A percentile compares a stretch with the other conserved stretches of the same genome.
Conservation (phyloP, 2,797 vertebrate species). For the Sternarchorhynchus goeldii region DNA sequence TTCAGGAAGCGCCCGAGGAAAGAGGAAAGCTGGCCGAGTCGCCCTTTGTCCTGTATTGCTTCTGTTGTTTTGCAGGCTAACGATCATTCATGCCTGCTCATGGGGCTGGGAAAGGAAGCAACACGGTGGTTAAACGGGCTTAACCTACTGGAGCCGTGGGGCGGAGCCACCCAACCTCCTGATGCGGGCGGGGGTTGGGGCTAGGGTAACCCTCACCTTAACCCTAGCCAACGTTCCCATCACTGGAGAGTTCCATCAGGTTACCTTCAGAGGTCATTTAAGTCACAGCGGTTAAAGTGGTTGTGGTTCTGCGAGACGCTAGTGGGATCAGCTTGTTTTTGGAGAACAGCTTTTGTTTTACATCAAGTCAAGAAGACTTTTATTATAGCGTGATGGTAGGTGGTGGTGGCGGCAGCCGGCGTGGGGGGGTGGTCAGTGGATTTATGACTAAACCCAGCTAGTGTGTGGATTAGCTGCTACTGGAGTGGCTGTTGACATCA, state of each 20-base stretch:
- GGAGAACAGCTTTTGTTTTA: background rate
- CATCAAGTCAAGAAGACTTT: background rate
- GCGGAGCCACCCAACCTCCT: conserved; percentile 71
- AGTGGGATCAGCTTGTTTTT: background rate
- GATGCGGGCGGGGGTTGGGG: conserved; percentile 43
- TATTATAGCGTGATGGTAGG: background rate
- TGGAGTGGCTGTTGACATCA: conserved; percentile 76
- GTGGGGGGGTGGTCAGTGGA: background rate
- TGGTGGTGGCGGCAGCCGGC: no score
- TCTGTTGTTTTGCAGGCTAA: conserved; percentile 69
- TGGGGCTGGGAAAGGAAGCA: conserved; percentile 72
- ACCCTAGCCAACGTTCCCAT: background rate
- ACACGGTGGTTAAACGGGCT: conserved; percentile 61
- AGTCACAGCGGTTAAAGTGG: background rate
- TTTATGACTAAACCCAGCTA: conserved; percentile 25
- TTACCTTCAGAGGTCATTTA: background rate
- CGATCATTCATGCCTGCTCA: conserved; percentile 62
- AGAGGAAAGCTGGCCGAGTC: conserved; percentile 61
- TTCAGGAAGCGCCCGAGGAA: conserved; percentile 66
- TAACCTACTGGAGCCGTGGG: conserved; percentile 70
- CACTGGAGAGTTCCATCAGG: background rate
- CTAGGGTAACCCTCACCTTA: conserved; percentile 42
- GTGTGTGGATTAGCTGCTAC: conserved; percentile 68
- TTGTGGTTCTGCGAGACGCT: background rate
- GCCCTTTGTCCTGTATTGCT: conserved; percentile 71